Percentiles rank a stretch among this genome's conserved stretches.
phyloP scores from a whole-genome alignment of 2,888 invertebrate species.

The Drosophila mercatorum region DNA sequence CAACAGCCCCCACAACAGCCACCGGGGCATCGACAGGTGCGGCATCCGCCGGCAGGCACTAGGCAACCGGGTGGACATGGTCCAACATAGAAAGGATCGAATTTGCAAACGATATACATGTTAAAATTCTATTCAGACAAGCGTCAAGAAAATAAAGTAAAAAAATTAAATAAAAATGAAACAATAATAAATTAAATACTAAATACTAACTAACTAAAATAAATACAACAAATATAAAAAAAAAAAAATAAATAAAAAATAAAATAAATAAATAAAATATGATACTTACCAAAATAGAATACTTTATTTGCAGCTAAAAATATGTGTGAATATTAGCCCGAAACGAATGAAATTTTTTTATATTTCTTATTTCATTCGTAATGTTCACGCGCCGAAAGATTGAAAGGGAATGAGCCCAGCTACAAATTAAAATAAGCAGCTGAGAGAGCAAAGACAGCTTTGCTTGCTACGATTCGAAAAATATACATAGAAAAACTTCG shows the following conservation, averaged over 20 bases:
- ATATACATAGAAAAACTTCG: not conserved
- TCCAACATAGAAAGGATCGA: slow-evolving; percentile 65
- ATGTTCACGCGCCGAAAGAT: slow-evolving; percentile 18
- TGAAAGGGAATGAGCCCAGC: slow-evolving; percentile 11
- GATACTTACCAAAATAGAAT: slow-evolving; percentile 12
- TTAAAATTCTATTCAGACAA: not conserved
- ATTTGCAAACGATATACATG: slow-evolving; percentile 60
- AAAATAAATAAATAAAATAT: not conserved
- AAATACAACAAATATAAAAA: too few species aligned
- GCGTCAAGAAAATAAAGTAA: too few species aligned
- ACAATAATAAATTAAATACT: too few species aligned
- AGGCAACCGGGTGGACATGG: slow-evolving; percentile 64
- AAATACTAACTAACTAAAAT: too few species aligned
- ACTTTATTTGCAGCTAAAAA: slow-evolving; percentile 18
- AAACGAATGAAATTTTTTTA: not conserved
- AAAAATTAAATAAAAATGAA: not conserved
- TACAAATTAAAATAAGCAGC: not conserved
- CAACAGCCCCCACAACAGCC: slow-evolving; percentile 17
- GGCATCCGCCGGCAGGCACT: slow-evolving; percentile 32
- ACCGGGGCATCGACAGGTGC: slow-evolving; percentile 33
- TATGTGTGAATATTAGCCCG: slow-evolving; percentile 27
- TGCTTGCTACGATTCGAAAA: not conserved
- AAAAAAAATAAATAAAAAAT: too few species aligned
- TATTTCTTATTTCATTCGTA: slow-evolving; percentile 7
- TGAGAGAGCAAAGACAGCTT: slow-evolving; percentile 1